Conservation (phyloP, 2,797 vertebrate genomes). For the Echiichthys vipera region DNA sequence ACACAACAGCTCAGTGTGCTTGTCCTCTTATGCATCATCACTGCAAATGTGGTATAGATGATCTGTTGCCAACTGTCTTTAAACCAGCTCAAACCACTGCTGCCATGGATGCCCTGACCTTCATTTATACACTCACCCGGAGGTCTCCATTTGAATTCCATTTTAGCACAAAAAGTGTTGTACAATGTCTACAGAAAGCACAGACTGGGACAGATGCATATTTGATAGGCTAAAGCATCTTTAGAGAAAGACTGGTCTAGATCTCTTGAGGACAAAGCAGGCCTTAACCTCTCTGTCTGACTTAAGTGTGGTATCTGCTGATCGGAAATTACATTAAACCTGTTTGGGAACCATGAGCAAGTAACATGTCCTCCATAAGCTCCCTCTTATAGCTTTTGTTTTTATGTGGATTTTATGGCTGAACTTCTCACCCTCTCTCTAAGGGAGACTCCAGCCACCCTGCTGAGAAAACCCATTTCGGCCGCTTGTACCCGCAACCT, state of each 20-base stretch:
- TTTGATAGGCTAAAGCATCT: not conserved
- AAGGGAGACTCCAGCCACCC: too few species aligned
- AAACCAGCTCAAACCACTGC: not conserved
- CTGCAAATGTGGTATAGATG: not conserved
- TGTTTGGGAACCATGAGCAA: too few species aligned
- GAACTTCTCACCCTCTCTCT: too few species aligned
- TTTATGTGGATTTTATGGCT: too few species aligned
- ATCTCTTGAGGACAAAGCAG: not conserved
- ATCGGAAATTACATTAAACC: not conserved
- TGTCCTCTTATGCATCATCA: not conserved
- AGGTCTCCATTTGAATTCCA: not conserved
- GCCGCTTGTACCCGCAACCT: too few species aligned
- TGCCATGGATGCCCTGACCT: not conserved
- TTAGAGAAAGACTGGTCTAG: too few species aligned
- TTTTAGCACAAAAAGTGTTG: not conserved
- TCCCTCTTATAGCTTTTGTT: too few species aligned
- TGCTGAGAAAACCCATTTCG: too few species aligned
- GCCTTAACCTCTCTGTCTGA: not conserved
- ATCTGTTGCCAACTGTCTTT: slow-evolving; percentile 3
- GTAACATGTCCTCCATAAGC: too few species aligned
- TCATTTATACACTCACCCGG: not conserved
- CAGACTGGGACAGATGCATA: not conserved
- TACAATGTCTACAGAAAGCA: not conserved
- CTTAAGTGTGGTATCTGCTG: not conserved
- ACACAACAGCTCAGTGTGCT: not conserved